phyloP scores from a whole-genome alignment of 2,113 vertebrate genomes.

The Aldabrachelys gigantea region DNA sequence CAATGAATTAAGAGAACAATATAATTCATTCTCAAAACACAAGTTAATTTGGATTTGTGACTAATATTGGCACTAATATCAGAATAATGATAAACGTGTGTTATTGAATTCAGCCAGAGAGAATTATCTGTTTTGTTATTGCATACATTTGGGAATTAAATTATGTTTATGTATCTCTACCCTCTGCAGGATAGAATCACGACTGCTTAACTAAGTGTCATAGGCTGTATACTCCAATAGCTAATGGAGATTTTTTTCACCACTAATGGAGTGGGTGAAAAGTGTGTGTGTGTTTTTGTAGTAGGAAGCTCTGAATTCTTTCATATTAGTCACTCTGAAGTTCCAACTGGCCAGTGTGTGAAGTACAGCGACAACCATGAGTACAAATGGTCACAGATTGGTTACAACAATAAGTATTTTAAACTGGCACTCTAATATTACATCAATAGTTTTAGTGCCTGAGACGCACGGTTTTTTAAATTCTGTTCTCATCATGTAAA shows the following conservation, averaged over 20 bases:
- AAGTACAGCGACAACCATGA: neutral
- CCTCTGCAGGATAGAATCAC: neutral
- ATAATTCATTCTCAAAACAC: neutral
- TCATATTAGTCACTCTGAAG: neutral
- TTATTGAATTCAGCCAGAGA: neutral
- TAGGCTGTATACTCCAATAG: neutral
- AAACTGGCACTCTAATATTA: neutral
- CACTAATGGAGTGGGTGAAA: neutral
- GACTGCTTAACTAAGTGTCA: neutral
- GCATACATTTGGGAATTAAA: neutral
- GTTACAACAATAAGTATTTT: neutral
- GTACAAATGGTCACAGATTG: neutral
- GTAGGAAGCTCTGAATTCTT: neutral
- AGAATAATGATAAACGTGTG: neutral
- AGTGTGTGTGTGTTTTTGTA: neutral
- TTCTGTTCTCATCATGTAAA: neutral
- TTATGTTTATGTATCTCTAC: neutral
- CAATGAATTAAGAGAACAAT: neutral
- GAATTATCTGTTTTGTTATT: fast-evolving
- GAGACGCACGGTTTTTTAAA: neutral
- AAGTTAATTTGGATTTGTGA: neutral
- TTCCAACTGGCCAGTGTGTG: neutral
- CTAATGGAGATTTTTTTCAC: neutral
- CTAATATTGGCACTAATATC: fast-evolving
- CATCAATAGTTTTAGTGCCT: neutral